phyloP scores from a whole-genome alignment of 2,888 invertebrate species.

The Hirtodrosophila confusa region DNA sequence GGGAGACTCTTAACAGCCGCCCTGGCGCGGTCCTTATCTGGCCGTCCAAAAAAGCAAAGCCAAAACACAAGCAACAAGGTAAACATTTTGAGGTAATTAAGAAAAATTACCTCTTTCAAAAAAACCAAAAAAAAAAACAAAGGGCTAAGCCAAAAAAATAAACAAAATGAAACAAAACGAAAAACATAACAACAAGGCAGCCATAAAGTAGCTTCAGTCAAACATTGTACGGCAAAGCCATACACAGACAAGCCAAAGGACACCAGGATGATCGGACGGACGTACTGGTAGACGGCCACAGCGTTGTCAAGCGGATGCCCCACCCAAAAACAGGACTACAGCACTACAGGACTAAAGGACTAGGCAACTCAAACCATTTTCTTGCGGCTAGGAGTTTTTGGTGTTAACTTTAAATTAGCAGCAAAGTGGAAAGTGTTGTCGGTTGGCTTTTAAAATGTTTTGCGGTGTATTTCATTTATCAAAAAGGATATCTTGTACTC shows the following conservation, averaged over 20 bases:
- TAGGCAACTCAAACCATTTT: constrained; percentile 32
- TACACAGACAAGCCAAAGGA: constrained; percentile 44
- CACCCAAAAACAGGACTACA: not conserved
- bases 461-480: constrained; percentile 77
- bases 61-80: constrained; percentile 73
- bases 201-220: constrained; percentile 60
- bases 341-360: too few relatives aligned
- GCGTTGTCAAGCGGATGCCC: constrained; percentile 21
- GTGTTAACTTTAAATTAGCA: constrained; percentile 79
- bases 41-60: constrained; percentile 45
- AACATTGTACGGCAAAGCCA: constrained; percentile 28
- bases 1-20: constrained; percentile 53
- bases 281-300: constrained; percentile 14
- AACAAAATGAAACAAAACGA: constrained; percentile 14
- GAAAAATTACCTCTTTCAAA: constrained; percentile 74
- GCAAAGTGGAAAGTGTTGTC: constrained; percentile 80
- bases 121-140: constrained; percentile 12
- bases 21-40: constrained; percentile 62
- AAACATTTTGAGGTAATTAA: constrained; percentile 79
- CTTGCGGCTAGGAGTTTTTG: constrained; percentile 67
- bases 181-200: constrained; percentile 46
- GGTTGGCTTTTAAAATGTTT: constrained; percentile 79
- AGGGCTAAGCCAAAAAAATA: constrained; percentile 12
- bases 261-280: constrained; percentile 15
- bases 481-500: constrained; percentile 67